These are phyloP conservation scores for Chloroclystis v-ata DNA, from an alignment of 2,888 invertebrate genomes.

Conservation along the genomic window DNA sequence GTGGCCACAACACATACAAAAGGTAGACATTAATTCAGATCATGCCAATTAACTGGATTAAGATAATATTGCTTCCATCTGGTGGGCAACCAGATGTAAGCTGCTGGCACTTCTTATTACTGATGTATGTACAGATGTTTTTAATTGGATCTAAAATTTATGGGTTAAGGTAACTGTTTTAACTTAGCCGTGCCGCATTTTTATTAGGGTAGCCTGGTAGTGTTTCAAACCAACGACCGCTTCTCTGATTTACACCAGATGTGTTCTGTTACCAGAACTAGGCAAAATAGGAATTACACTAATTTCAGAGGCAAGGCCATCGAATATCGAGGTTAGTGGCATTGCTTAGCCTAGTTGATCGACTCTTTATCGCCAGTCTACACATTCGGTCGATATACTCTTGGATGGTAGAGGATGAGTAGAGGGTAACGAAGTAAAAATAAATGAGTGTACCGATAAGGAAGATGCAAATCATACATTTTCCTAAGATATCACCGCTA, in stretches of 20 bases:
- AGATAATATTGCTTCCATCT: constrained; percentile 16
- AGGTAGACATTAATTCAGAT: constrained; percentile 34
- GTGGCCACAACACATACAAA: constrained; percentile 20
- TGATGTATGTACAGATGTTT: constrained; percentile 1
- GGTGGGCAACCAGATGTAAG: constrained; percentile 9
- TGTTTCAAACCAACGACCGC: no score
- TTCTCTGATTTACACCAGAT: no score
- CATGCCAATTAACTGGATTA: constrained; percentile 34
- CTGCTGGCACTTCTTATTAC: constrained; percentile 12
- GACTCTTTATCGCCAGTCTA: constrained; percentile 12
- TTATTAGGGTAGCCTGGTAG: no score
- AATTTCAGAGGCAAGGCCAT: constrained; percentile 20
- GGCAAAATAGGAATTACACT: no score
- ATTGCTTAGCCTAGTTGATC: constrained; percentile 9
- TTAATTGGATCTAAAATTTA: neutral
- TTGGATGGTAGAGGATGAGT: constrained; percentile 13
- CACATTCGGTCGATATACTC: constrained; percentile 17
- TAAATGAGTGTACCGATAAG: constrained; percentile 2
- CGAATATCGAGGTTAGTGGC: constrained; percentile 23
- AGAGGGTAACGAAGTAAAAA: constrained; percentile 7
- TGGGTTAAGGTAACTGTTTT: constrained; percentile 8
- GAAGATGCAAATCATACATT: neutral
- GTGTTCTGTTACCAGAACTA: no score
- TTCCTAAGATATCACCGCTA: neutral
- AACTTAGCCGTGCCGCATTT: no score